Base-by-base conservation (phyloP, 2,888 invertebrate genomes). In the Agrotis segetum region DNA sequence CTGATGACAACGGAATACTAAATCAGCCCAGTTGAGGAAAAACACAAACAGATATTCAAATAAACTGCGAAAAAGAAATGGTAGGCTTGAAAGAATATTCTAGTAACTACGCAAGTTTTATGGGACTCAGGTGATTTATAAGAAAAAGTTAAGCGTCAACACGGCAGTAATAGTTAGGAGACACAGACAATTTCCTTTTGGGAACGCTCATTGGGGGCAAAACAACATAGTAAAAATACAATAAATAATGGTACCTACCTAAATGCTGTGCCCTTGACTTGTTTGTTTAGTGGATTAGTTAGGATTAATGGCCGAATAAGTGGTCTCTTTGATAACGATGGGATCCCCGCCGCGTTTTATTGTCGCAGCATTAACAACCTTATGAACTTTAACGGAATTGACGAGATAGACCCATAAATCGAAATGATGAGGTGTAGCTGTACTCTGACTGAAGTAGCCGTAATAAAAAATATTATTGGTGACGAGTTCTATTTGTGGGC, bases 1-100 rank as follows among this genome's bases (percentile, higher is more conserved):
- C 70, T 77, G 72, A 83, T 80, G 82, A 75, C 76, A 64, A 59
- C 81, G 55, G 90, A 90, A 90, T 90, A 88, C 83, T 63, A 84
- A 90, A 89, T 88, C 53, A 81, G 70, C 40, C 58, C 52, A 46
- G 21, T 67, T 63, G 66, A 79, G 81, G 85, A 85, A 81, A 85
- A 81, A 85, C 17, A 67, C 58, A 47, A 21, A 62, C 52, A 68
- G 19, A 60, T 59, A 75, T 75, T 68, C 56, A 56, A 72, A 72
- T 71, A 67, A 53, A 66, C 9, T 50, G 55, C 47, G 49, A 62
- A 67, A 79, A 74, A 69, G 67, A 79, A 69, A 74, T 65, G 44
- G n/a, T 50, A n/a, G 64, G 56, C 16, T 47, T n/a, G 46, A 58
- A 19, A 34, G 2, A 40, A n/a, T 19, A 11, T 61, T 69, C 24